phyloP scores from a whole-genome alignment of 2,113 vertebrate species.

The Theristicus caerulescens region DNA sequence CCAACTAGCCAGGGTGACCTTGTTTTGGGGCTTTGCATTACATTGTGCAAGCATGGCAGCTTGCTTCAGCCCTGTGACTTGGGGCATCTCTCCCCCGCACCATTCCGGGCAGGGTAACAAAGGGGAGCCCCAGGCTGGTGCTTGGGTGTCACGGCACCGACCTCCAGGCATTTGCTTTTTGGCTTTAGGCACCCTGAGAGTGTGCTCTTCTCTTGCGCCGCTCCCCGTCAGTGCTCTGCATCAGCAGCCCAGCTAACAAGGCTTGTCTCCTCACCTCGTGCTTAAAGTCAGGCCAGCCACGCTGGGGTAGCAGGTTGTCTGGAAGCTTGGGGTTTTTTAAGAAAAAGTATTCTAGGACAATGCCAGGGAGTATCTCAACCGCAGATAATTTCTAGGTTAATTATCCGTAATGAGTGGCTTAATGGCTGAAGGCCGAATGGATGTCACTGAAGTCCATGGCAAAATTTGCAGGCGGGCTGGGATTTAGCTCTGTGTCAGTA shows the following conservation, averaged over 20 bases:
- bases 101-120: neutral
- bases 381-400: neutral
- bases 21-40: too few relatives aligned
- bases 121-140: rapidly evolving
- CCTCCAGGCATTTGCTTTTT: neutral
- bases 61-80: neutral
- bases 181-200: neutral
- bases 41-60: rapidly evolving
- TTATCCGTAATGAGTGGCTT: neutral
- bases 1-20: too few relatives aligned
- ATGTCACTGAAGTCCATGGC: neutral
- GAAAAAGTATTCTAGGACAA: neutral
- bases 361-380: neutral
- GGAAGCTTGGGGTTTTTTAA: neutral
- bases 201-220: rapidly evolving
- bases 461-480: neutral
- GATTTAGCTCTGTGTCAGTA: neutral
- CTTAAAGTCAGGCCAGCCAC: neutral
- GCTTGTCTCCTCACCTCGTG: neutral
- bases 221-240: rapidly evolving
- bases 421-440: neutral
- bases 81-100: rapidly evolving
- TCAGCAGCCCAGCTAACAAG: rapidly evolving
- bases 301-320: neutral
- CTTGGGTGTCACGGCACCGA: rapidly evolving